A percentile compares a stretch with the other conserved stretches of the same genome.
These are phyloP conservation scores for Drosophila subpulchrella DNA, from an alignment of 1,140 invertebrate species.

Conservation along the genomic window DNA sequence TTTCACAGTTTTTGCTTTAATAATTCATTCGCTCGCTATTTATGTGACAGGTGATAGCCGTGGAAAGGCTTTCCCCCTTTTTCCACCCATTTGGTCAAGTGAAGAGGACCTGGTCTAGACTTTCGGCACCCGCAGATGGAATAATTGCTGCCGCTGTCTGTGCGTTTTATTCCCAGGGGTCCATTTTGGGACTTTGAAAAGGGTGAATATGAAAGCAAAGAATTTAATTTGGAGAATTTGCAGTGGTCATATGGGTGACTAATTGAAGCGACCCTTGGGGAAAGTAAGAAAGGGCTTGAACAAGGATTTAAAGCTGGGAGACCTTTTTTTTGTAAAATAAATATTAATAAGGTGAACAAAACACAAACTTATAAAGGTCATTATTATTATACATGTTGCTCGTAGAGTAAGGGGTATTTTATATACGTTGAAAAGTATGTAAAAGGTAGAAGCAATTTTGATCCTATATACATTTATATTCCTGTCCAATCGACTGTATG, in stretches of 20 bases:
- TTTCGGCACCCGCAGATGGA: slow-evolving; percentile 41
- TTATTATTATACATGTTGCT: no score
- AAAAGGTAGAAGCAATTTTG: no score
- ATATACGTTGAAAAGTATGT: no score
- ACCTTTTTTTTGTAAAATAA: no score
- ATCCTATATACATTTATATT: no score
- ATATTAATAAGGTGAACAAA: no score
- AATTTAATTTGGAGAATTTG: slow-evolving; percentile 41
- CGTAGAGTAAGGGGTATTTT: no score
- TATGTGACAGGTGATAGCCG: slow-evolving; percentile 75
- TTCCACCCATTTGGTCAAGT: slow-evolving; percentile 29
- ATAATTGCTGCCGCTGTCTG: slow-evolving; percentile 41
- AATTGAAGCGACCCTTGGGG: slow-evolving; percentile 20
- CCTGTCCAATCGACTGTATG: no score
- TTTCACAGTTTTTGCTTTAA: slow-evolving; percentile 59
- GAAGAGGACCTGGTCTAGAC: slow-evolving; percentile 39
- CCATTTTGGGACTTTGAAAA: slow-evolving; percentile 35
- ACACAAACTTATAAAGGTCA: no score
- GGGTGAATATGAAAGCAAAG: slow-evolving; percentile 23
- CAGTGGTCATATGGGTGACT: slow-evolving; percentile 29
- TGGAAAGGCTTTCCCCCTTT: slow-evolving; percentile 34
- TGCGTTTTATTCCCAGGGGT: slow-evolving; percentile 12
- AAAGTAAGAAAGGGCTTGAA: background rate
- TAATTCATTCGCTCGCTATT: slow-evolving; percentile 70
- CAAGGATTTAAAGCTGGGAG: no score